These are phyloP conservation scores for Phorcus lineatus DNA, from an alignment of 2,888 invertebrate species.

Conservation along the genomic window DNA sequence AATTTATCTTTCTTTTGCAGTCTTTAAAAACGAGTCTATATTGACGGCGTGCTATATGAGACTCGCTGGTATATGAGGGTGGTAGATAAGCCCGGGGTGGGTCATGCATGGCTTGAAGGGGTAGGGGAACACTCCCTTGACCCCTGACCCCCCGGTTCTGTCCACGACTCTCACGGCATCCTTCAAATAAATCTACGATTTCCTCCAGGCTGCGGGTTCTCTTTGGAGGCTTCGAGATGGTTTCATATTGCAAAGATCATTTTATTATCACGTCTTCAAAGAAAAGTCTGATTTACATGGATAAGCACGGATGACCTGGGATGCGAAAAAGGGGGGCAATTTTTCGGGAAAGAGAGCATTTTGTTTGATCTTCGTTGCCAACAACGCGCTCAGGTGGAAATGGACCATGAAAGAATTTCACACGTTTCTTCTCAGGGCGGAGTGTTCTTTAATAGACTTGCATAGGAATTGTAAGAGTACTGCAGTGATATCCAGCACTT, in stretches of 20 bases:
- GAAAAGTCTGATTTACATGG: slow-evolving; percentile 7
- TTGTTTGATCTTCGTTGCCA: not conserved
- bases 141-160: too few relatives aligned
- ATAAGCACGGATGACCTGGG: slow-evolving; percentile 1
- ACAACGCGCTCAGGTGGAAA: not conserved
- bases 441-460: not conserved
- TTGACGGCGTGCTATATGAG: too few relatives aligned
- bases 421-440: slow-evolving; percentile 5
- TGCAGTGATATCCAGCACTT: too few relatives aligned
- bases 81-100: too few relatives aligned
- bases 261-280: slow-evolving; percentile 20
- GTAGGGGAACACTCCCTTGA: too few relatives aligned
- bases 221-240: not conserved
- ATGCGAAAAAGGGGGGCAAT: not conserved
- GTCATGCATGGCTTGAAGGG: too few relatives aligned
- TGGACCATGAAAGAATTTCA: slow-evolving; percentile 11
- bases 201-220: too few relatives aligned
- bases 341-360: not conserved
- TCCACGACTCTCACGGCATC: too few relatives aligned
- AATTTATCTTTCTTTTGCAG: too few relatives aligned
- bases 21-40: too few relatives aligned
- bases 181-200: too few relatives aligned
- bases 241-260: not conserved
- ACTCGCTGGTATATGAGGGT: too few relatives aligned
- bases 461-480: not conserved